These are phyloP conservation scores for Ips typographus DNA, from an alignment of 1,140 invertebrate genomes.

Conservation along the genomic window DNA sequence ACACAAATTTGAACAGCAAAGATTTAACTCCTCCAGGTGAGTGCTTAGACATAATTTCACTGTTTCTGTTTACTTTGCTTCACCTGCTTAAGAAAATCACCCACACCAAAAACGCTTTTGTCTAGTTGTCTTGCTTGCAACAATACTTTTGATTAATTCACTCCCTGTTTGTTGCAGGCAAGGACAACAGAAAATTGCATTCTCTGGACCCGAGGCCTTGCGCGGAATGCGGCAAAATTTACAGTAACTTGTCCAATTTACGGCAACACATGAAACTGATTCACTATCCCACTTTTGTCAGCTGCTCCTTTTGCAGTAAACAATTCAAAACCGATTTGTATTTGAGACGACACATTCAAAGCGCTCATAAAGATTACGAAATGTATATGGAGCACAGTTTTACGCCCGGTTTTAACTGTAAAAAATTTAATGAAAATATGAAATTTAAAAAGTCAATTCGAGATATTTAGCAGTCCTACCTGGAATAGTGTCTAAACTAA, in stretches of 20 bases:
- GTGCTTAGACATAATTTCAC: too few species aligned
- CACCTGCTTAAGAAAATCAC: too few species aligned
- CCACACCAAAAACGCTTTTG: neutral
- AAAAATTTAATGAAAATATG: slow-evolving; percentile 4
- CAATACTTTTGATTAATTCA: slow-evolving; percentile 46
- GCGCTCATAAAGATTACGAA: slow-evolving; percentile 55
- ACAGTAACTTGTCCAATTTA: slow-evolving; percentile 79
- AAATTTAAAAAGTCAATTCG: neutral
- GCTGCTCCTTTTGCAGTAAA: slow-evolving; percentile 72
- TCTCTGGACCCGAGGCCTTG: slow-evolving; percentile 69
- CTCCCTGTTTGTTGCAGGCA: slow-evolving; percentile 53
- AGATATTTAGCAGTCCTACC: neutral
- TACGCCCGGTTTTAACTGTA: neutral
- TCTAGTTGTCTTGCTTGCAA: slow-evolving; percentile 28
- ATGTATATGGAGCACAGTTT: neutral
- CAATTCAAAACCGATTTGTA: slow-evolving; percentile 78
- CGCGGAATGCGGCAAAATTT: slow-evolving; percentile 75
- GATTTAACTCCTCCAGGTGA: too few species aligned
- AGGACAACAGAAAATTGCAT: slow-evolving; percentile 58
- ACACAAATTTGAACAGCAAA: slow-evolving; percentile 34
- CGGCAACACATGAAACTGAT: slow-evolving; percentile 78
- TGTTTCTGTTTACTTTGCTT: too few species aligned
- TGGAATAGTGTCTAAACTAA: neutral
- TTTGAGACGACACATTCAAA: slow-evolving; percentile 67
- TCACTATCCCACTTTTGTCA: slow-evolving; percentile 74